Evolutionary conservation across 2,113 vertebrate species (phyloP), one percentile per base, ranked within the genome.

Genomic region (Pundamilia nyererei): DNA sequence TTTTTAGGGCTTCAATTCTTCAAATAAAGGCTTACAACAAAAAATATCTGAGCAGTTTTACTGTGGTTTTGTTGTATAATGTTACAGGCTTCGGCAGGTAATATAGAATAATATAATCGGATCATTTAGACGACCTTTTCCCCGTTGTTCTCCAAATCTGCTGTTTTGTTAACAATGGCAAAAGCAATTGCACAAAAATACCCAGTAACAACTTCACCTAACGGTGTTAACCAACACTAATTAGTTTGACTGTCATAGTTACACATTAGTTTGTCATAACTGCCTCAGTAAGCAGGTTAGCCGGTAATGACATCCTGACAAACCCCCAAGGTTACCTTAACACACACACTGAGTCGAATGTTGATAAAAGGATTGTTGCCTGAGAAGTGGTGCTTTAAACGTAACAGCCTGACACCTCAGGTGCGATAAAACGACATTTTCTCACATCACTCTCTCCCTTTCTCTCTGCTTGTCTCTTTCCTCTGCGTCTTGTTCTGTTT

Each of bases 391-490:
- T 56, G 4, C 33, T 89, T 82, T 80, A 53, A 82, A 75, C 53
- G 4, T 26, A 80, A 49, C 35, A 79, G 80, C 26, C 24, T 85
- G 29, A 87, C 62, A 40, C 26, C 4, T 35, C 24, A 10, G 70
- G 47, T 88, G 83, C 35, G 81, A 6, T 90, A 56, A 88, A 90
- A 82, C 29, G 12, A 87, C 54, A 84, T 92, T 86, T 91, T 62
- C 94, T 95, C 94, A 95, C 94, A 72, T 94, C 86, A 85, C 91
- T 91, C 94, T 94, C 89, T 97, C 96, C 93, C 94, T 96, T 91
- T 97, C 89, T 89, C 95, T 97, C 95, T 97, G 91, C 96, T 94
- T 96, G 93, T 96, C 83, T 95, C 93, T 95, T 93, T 93, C 92
- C 93, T 83, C 51, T 75, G 19, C 93, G 93, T 89, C 35, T 15